Conservation (phyloP, 2,797 vertebrate species). For the Vireo griseus region DNA sequence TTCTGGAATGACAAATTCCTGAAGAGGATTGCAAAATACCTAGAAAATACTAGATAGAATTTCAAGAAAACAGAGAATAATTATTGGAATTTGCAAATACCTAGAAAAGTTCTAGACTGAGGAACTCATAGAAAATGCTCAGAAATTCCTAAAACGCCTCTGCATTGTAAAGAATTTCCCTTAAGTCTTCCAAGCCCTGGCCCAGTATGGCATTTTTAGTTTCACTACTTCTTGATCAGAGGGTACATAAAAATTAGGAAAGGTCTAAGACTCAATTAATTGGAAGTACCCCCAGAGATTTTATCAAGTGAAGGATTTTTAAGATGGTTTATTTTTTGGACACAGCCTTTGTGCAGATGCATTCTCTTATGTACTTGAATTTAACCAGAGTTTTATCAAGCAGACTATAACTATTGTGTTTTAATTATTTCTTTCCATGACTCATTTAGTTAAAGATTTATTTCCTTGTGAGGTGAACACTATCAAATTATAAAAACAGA, state of each 20-base stretch:
- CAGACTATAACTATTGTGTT: neutral
- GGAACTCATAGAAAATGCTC: neutral
- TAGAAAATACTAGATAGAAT: neutral
- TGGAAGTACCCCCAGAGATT: slow-evolving; percentile 20
- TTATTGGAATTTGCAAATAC: neutral
- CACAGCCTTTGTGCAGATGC: neutral
- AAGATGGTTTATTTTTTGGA: neutral
- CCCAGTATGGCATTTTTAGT: neutral
- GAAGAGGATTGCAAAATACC: neutral
- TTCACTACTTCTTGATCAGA: neutral
- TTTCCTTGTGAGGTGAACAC: neutral
- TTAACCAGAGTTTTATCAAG: neutral
- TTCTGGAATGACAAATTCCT: neutral
- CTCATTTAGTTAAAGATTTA: neutral
- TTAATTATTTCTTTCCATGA: neutral
- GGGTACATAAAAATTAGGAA: neutral
- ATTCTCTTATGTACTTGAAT: neutral
- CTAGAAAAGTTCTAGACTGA: neutral
- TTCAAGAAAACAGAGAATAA: neutral
- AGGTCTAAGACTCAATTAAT: slow-evolving; percentile 20
- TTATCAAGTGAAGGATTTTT: neutral
- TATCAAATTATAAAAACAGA: neutral
- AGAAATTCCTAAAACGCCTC: neutral
- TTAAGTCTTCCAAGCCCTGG: neutral
- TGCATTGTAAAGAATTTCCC: neutral